Evolutionary conservation across 92 coral and sea anemone genomes (phyloP).

Genomic region (Bergia puertoricense): DNA sequence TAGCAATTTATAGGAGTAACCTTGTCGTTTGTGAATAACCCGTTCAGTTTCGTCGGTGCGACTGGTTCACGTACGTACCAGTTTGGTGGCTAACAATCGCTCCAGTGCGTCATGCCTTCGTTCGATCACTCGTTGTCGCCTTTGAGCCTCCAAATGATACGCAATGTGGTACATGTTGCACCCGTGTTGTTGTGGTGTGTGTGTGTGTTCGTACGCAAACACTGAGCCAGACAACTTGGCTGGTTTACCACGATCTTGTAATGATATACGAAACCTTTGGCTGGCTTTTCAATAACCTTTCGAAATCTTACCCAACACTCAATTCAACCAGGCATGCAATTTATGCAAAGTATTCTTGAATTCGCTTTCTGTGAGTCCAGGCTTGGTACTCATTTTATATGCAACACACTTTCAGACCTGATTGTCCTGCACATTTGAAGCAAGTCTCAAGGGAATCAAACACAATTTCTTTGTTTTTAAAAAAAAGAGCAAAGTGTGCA

Average conservation of each 20-base stretch:
- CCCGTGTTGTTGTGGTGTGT: neutral
- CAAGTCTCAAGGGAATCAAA: neutral
- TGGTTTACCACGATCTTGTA: neutral
- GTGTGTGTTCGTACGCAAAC: neutral
- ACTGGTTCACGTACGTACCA: conserved; percentile 1
- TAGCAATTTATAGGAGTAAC: neutral
- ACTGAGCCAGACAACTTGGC: neutral
- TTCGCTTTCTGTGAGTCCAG: neutral
- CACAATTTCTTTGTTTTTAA: neutral
- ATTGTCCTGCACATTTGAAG: neutral
- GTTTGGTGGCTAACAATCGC: conserved; percentile 36
- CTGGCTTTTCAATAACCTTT: conserved; percentile 19
- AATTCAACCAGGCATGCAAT: conserved; percentile 1
- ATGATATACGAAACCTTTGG: conserved; percentile 10
- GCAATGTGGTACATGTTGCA: conserved; percentile 62
- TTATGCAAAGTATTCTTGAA: neutral
- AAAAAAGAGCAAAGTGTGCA: no score
- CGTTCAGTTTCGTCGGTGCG: neutral
- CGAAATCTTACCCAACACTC: neutral
- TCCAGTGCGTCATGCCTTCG: conserved; percentile 62
- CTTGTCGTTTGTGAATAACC: neutral
- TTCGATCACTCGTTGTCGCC: conserved; percentile 67
- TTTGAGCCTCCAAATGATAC: conserved; percentile 79
- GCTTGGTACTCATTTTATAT: neutral
- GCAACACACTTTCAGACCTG: neutral